These are phyloP conservation scores for Patiria pectinifera DNA, from an alignment of 53 echinoderm and acorn worm species.

Conservation along the genomic window DNA sequence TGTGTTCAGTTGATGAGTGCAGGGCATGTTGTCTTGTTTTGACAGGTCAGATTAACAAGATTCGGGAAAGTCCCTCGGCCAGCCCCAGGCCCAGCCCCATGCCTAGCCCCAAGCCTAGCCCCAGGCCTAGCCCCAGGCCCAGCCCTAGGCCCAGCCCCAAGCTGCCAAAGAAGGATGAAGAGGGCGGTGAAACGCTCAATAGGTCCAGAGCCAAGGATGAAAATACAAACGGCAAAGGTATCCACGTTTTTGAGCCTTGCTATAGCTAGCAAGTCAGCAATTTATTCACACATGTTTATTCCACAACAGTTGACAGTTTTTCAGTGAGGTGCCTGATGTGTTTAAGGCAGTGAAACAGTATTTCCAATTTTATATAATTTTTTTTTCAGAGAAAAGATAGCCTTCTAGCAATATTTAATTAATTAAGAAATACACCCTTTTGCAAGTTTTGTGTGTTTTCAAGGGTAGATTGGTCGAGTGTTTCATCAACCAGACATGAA, in stretches of 20 bases:
- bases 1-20: background rate
- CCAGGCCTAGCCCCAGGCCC: conserved; percentile 12
- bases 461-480: no score
- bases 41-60: conserved; percentile 30
- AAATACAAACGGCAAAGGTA: conserved; percentile 41
- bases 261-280: background rate
- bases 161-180: background rate
- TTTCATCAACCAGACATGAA: no score
- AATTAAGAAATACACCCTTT: no score
- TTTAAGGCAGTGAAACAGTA: no score
- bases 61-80: conserved; percentile 26
- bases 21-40: conserved; percentile 6
- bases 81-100: conserved; percentile 38
- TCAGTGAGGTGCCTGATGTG: no score
- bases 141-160: background rate
- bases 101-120: conserved; percentile 29
- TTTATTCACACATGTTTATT: no score
- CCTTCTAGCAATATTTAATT: background rate
- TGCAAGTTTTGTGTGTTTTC: no score
- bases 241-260: background rate
- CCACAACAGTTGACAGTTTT: no score
- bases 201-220: conserved; percentile 29
- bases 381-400: background rate
- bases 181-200: conserved; percentile 9
- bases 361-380: no score